Evolutionary conservation across 2,888 invertebrate genomes (phyloP).

Genomic region (Nomada ruficornis): DNA sequence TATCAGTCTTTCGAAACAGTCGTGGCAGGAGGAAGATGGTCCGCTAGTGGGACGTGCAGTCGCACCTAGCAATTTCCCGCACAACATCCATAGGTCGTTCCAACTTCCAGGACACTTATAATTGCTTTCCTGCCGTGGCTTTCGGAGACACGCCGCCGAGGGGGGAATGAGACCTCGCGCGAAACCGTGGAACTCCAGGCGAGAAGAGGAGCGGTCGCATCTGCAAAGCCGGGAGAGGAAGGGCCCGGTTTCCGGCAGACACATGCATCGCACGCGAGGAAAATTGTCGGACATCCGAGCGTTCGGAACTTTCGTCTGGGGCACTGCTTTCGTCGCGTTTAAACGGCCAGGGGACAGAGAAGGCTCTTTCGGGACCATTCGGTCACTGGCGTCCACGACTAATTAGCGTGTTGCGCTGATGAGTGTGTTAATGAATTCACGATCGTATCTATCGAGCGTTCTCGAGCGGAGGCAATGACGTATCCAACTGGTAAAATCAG

Average conservation of each 20-base stretch:
- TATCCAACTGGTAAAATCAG: neutral
- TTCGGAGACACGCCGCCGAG: constrained; percentile 13
- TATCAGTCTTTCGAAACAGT: constrained; percentile 44
- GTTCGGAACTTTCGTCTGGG: constrained; percentile 5
- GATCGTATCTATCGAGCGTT: too few relatives aligned
- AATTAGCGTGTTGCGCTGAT: constrained; percentile 17
- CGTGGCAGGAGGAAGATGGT: constrained; percentile 33
- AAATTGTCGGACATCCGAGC: constrained; percentile 2
- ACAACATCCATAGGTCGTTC: constrained; percentile 71
- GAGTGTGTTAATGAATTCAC: too few relatives aligned
- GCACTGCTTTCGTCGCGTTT: neutral
- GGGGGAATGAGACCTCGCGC: constrained; percentile 2
- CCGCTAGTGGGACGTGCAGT: constrained; percentile 44
- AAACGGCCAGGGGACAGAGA: neutral
- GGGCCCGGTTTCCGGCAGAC: constrained; percentile 27
- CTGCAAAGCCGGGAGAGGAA: neutral
- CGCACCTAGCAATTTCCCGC: constrained; percentile 68
- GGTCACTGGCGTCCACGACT: neutral
- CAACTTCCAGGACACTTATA: constrained; percentile 80
- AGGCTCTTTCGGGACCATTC: neutral
- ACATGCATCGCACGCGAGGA: constrained; percentile 37
- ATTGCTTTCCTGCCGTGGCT: constrained; percentile 75
- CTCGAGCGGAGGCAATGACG: too few relatives aligned
- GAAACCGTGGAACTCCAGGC: constrained; percentile 34
- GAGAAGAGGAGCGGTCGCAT: constrained; percentile 22